Conservation (phyloP, 2,888 invertebrate genomes). For the Caenorhabditis uteleia region DNA sequence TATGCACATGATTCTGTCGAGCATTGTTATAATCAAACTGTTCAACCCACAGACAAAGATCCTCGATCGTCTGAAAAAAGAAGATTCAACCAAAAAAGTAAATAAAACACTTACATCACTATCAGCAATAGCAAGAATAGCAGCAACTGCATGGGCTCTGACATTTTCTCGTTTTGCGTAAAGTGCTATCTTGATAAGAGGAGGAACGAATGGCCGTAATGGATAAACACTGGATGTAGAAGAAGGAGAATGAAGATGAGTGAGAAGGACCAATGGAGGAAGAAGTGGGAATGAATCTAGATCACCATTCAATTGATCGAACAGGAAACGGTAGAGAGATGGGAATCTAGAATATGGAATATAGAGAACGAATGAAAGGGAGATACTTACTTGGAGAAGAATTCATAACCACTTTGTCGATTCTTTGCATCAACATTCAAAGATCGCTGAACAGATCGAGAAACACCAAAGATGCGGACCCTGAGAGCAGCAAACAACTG, state of each 20-base stretch:
- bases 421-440: slow-evolving; percentile 47
- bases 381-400: slow-evolving; percentile 61
- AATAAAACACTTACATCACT: slow-evolving; percentile 25
- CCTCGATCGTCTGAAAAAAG: slow-evolving; percentile 3
- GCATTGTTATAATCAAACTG: slow-evolving; percentile 9
- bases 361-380: slow-evolving; percentile 13
- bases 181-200: slow-evolving; percentile 37
- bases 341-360: too few relatives aligned
- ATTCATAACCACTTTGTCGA: slow-evolving; percentile 52
- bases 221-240: slow-evolving; percentile 22
- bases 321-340: slow-evolving; percentile 11
- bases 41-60: slow-evolving; percentile 16
- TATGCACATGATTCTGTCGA: slow-evolving; percentile 31
- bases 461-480: slow-evolving; percentile 50
- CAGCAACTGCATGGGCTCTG: slow-evolving; percentile 53
- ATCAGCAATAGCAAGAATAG: slow-evolving; percentile 49
- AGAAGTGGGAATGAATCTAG: slow-evolving; percentile 40
- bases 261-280: slow-evolving; percentile 49
- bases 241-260: slow-evolving; percentile 47
- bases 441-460: slow-evolving; percentile 39
- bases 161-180: slow-evolving; percentile 43
- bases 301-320: slow-evolving; percentile 10
- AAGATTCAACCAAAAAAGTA: neutral
- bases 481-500: slow-evolving; percentile 52
- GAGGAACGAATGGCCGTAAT: slow-evolving; percentile 36